Evolutionary conservation across 2,113 vertebrate species (phyloP).

Genomic region (Pyxicephalus adspersus): DNA sequence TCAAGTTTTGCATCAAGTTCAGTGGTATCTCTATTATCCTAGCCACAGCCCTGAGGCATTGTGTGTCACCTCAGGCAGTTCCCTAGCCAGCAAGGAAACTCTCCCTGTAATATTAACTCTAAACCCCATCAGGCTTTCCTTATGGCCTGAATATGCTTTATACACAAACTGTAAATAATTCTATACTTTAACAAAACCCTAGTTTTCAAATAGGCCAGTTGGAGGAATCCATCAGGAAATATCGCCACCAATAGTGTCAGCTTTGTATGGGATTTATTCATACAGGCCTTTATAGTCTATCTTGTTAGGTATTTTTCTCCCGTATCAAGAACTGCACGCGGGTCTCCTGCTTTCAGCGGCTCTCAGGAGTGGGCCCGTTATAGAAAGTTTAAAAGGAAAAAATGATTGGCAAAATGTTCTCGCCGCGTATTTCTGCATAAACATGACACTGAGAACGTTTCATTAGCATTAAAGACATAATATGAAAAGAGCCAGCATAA

Average conservation of each 20-base stretch:
- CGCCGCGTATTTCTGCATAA: slow-evolving; percentile 66
- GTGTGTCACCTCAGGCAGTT: too few relatives aligned
- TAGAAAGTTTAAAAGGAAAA: slow-evolving; percentile 63
- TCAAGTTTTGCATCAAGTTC: background rate
- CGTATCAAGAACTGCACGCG: slow-evolving; percentile 13
- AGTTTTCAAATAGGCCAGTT: background rate
- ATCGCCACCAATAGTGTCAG: background rate
- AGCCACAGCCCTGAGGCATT: too few relatives aligned
- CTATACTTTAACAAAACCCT: background rate
- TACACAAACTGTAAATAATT: background rate
- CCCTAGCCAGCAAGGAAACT: too few relatives aligned
- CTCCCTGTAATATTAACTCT: too few relatives aligned
- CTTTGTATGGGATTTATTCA: background rate
- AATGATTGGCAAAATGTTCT: slow-evolving; percentile 60
- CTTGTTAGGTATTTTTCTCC: slow-evolving; percentile 32
- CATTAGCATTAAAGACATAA: slow-evolving; percentile 71
- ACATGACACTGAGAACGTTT: slow-evolving; percentile 66
- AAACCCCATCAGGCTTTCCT: too few relatives aligned
- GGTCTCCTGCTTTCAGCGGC: slow-evolving; percentile 21
- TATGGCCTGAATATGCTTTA: too few relatives aligned
- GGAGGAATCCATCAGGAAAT: background rate
- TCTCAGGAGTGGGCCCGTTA: slow-evolving; percentile 36
- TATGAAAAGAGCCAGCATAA: slow-evolving; percentile 65
- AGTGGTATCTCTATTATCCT: too few relatives aligned
- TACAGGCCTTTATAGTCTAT: background rate